phyloP scores from a whole-genome alignment of 2,797 vertebrate genomes.

The Phoeniculus purpureus region DNA sequence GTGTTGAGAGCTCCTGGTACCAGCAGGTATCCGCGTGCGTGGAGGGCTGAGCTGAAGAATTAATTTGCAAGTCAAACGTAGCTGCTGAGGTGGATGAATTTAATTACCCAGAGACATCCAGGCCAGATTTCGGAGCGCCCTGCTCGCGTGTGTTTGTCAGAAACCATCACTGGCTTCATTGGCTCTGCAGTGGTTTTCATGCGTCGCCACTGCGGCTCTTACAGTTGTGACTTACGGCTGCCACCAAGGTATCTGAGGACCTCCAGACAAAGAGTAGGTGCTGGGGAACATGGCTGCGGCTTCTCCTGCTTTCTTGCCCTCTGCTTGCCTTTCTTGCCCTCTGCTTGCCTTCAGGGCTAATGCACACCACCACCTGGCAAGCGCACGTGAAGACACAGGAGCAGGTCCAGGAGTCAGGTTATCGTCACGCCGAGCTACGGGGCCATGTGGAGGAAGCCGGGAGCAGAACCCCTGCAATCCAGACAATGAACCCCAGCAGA shows the following conservation, averaged over 20 bases:
- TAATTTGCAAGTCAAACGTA: slow-evolving; percentile 67
- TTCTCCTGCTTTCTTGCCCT: slow-evolving; percentile 28
- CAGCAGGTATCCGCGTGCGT: rapidly evolving
- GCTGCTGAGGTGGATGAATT: slow-evolving; percentile 68
- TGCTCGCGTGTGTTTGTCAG: slow-evolving; percentile 69
- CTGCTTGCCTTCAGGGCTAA: slow-evolving; percentile 1
- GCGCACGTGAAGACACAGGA: neutral
- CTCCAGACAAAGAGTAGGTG: slow-evolving; percentile 52
- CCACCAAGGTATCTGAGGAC: slow-evolving; percentile 39
- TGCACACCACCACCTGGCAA: slow-evolving; percentile 24
- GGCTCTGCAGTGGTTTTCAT: slow-evolving; percentile 61
- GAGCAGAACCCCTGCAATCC: neutral
- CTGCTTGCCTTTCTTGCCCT: neutral
- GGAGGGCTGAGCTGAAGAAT: neutral
- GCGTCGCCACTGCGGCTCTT: slow-evolving; percentile 53
- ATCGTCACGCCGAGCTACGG: rapidly evolving
- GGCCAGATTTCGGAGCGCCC: slow-evolving; percentile 65
- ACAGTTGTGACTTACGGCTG: slow-evolving; percentile 63
- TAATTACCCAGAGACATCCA: slow-evolving; percentile 70
- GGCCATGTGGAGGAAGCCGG: neutral
- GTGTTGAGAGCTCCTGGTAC: neutral
- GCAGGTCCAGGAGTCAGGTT: neutral
- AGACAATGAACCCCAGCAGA: slow-evolving; percentile 12
- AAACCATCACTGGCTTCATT: slow-evolving; percentile 70
- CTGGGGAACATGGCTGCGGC: neutral